Conservation (phyloP, 1,140 invertebrate genomes). For the Acromyrmex echinatior region DNA sequence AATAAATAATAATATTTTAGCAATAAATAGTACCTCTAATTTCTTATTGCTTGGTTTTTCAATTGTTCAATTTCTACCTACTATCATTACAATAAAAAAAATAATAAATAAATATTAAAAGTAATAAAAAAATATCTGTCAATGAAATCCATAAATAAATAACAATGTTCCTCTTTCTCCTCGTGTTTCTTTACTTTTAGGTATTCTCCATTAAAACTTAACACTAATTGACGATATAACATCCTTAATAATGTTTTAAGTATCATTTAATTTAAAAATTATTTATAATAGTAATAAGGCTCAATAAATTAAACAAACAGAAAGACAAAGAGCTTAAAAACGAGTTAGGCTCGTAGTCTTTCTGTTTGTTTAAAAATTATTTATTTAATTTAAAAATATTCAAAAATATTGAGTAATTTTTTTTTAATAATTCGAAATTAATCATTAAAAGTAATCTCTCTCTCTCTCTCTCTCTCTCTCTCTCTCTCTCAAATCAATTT, state of each 20-base stretch:
- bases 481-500: neutral
- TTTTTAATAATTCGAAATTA: neutral
- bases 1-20: conserved; percentile 1
- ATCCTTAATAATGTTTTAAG: neutral
- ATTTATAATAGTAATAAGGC: too few species aligned
- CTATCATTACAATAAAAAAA: neutral
- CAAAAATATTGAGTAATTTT: neutral
- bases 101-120: neutral
- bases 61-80: neutral
- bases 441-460: neutral
- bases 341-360: too few species aligned
- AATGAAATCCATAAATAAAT: neutral
- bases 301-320: too few species aligned
- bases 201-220: neutral
- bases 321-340: too few species aligned
- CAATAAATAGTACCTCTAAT: neutral
- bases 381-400: neutral
- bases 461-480: too few species aligned
- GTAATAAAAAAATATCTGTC: neutral
- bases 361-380: neutral
- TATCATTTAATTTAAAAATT: neutral
- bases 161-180: neutral
- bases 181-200: neutral
- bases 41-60: neutral
- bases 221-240: neutral